Conservation (phyloP, 2,888 invertebrate genomes). For the Cyclophora albipunctata region DNA sequence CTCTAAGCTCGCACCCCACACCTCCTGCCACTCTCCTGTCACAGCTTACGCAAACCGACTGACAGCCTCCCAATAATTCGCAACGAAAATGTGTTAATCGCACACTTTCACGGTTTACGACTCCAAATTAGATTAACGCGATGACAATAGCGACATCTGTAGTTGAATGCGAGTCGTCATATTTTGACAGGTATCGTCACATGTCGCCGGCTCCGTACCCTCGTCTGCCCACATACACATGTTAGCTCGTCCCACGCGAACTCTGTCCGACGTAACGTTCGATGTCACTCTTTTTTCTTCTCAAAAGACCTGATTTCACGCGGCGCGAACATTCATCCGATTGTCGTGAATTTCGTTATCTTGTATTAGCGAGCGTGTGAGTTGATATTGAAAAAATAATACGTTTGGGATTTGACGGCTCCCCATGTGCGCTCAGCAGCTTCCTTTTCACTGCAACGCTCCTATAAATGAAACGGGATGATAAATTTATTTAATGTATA, state of each 20-base stretch:
- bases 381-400: conserved; percentile 72
- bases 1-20: conserved; percentile 50
- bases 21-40: conserved; percentile 70
- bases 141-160: conserved; percentile 71
- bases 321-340: conserved; percentile 72
- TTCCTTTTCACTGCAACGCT: conserved; percentile 64
- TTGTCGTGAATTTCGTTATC: conserved; percentile 70
- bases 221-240: conserved; percentile 71
- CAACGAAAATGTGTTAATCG: conserved; percentile 74
- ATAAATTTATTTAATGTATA: conserved; percentile 76
- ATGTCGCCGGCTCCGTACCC: conserved; percentile 40
- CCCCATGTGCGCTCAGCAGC: conserved; percentile 70
- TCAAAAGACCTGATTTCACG: conserved; percentile 73
- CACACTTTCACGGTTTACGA: conserved; percentile 69
- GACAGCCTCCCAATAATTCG: conserved; percentile 72
- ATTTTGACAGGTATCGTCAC: conserved; percentile 72
- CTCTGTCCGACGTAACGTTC: conserved; percentile 33
- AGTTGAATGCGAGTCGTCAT: conserved; percentile 65
- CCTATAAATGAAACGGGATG: conserved; percentile 66
- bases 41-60: conserved; percentile 71
- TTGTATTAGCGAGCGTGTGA: conserved; percentile 62
- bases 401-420: conserved; percentile 70
- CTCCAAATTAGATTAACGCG: conserved; percentile 67
- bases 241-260: conserved; percentile 53
- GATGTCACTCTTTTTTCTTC: conserved; percentile 47